phyloP scores from a whole-genome alignment of 2,888 invertebrate species.

The Patella depressa region DNA sequence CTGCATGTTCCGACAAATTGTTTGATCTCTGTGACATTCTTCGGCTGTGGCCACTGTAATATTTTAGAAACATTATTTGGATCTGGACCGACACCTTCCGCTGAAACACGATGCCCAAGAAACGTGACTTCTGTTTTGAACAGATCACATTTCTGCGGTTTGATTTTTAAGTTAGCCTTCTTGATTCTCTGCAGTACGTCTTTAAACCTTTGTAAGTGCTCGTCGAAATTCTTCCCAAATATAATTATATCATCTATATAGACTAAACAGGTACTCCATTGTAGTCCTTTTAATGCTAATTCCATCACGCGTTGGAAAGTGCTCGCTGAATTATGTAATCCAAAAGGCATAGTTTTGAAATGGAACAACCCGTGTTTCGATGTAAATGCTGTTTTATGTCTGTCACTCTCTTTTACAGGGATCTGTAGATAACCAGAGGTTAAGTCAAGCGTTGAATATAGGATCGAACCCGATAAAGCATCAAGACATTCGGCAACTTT shows the following conservation, averaged over 20 bases:
- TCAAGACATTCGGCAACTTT: not conserved
- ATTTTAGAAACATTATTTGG: not conserved
- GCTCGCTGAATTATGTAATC: too few species aligned
- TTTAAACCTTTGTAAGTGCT: not conserved
- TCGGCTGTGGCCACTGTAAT: not conserved
- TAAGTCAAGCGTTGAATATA: not conserved
- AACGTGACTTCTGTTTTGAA: not conserved
- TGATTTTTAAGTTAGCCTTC: not conserved
- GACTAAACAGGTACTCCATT: not conserved
- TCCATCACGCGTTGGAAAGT: too few species aligned
- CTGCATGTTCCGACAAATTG: not conserved
- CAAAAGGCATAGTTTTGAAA: too few species aligned
- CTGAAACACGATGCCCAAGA: not conserved
- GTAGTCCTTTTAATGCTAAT: too few species aligned
- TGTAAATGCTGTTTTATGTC: not conserved
- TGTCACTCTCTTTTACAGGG: not conserved
- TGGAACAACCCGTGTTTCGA: not conserved
- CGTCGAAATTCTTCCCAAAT: not conserved
- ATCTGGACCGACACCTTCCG: not conserved
- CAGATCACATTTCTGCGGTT: not conserved
- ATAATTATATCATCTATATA: slow-evolving; percentile 3
- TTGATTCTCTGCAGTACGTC: not conserved
- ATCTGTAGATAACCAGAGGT: not conserved
- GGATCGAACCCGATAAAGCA: not conserved
- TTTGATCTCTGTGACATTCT: not conserved